A percentile compares a stretch with the other conserved stretches of the same genome.
phyloP scores from a whole-genome alignment of 2,113 vertebrate genomes.

The Microcebus jonahi region DNA sequence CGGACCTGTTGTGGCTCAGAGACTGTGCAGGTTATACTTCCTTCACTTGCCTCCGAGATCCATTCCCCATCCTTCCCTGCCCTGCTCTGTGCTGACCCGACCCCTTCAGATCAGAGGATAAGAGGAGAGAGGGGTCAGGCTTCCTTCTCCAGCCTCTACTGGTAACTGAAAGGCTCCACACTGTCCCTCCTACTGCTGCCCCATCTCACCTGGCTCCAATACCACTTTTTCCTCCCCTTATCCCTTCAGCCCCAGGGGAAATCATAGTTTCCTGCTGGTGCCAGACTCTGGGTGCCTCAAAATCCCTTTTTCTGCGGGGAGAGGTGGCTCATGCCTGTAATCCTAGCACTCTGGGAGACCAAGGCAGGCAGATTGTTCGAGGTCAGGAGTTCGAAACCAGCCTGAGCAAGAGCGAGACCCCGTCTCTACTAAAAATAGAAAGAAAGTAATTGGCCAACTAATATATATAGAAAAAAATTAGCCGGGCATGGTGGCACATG shows the following conservation, averaged over 20 bases:
- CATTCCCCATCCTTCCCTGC: neutral
- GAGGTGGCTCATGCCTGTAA: no score
- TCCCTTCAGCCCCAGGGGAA: neutral
- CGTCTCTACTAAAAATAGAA: no score
- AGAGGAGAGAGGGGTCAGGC: neutral
- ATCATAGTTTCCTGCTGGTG: neutral
- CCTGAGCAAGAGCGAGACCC: no score
- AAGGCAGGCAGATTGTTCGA: no score
- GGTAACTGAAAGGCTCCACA: neutral
- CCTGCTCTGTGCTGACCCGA: neutral
- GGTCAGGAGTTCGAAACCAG: no score
- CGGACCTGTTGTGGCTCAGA: neutral
- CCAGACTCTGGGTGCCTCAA: neutral
- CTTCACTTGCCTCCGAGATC: neutral
- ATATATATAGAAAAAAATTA: no score
- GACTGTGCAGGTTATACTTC: neutral
- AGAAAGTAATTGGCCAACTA: no score
- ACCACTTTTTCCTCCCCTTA: neutral
- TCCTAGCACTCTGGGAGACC: no score
- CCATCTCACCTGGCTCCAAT: neutral
- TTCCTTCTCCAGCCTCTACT: neutral
- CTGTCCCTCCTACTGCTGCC: neutral
- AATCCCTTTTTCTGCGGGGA: no score
- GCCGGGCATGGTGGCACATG: no score
- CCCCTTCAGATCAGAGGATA: neutral